Evolutionary conservation across 1,140 invertebrate genomes (phyloP).

Genomic region (Cyphomyrmex costatus): DNA sequence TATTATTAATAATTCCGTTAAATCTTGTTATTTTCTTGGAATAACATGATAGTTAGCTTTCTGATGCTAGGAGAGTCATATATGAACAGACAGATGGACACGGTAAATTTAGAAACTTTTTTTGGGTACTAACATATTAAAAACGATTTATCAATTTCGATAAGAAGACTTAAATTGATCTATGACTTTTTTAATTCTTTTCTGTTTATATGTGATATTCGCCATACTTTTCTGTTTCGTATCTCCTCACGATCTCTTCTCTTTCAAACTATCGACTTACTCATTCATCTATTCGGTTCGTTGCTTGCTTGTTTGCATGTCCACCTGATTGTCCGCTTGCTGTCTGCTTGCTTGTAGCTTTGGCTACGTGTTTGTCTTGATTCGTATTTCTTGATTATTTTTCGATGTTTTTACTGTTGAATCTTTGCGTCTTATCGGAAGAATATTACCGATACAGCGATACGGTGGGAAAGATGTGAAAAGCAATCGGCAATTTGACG

Average conservation of each 20-base stretch:
- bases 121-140: conserved; percentile 1
- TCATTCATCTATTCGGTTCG: conserved; percentile 4
- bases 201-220: conserved; percentile 20
- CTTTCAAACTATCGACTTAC: neutral
- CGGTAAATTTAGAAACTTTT: neutral
- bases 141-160: conserved; percentile 7
- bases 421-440: neutral
- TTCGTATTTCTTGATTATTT: conserved; percentile 43
- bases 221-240: neutral
- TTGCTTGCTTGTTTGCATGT: conserved; percentile 49
- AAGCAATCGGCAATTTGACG: neutral
- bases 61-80: conserved; percentile 3
- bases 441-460: neutral
- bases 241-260: neutral
- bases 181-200: neutral
- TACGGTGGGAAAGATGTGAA: neutral
- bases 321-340: conserved; percentile 37
- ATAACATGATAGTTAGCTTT: neutral
- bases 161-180: neutral
- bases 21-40: neutral
- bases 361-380: conserved; percentile 25
- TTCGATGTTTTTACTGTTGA: neutral
- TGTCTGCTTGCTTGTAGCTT: conserved; percentile 53
- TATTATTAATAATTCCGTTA: neutral
- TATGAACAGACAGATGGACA: conserved; percentile 1